Evolutionary conservation across 2,888 invertebrate genomes (phyloP).

Genomic region (Leucophenga maculata): DNA sequence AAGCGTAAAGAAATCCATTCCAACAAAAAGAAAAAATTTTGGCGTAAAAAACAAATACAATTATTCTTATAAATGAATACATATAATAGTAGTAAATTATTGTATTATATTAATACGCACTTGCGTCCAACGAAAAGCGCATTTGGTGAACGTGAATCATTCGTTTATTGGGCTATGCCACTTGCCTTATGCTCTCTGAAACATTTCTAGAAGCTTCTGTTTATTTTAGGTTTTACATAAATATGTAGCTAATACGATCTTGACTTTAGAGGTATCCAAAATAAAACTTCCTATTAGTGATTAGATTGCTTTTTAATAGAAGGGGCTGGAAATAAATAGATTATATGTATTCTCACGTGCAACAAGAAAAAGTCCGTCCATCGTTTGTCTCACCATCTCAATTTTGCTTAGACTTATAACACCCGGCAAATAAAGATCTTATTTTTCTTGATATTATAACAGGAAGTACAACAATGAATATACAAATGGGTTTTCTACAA

Average conservation of each 20-base stretch:
- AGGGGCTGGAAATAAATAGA: not conserved
- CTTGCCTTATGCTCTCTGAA: not conserved
- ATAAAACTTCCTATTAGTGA: not conserved
- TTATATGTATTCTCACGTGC: conserved; percentile 1
- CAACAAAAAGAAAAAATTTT: not conserved
- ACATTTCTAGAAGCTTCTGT: not conserved
- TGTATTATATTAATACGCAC: not conserved
- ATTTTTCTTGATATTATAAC: not conserved
- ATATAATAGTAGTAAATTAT: not conserved
- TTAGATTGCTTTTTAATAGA: not conserved
- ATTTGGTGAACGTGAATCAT: not conserved
- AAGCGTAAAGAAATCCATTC: too few species aligned
- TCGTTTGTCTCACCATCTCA: not conserved
- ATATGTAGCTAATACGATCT: not conserved
- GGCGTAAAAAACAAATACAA: not conserved
- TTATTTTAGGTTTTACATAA: not conserved
- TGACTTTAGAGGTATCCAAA: not conserved
- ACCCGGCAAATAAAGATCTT: not conserved
- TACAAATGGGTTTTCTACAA: too few species aligned
- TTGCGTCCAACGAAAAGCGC: not conserved
- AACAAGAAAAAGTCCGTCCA: not conserved
- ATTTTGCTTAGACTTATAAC: not conserved
- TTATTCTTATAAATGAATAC: not conserved
- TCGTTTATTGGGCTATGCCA: not conserved
- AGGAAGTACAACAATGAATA: not conserved